These are phyloP conservation scores for Drosophila ochracea DNA, from an alignment of 2,888 invertebrate genomes.

Conservation along the genomic window DNA sequence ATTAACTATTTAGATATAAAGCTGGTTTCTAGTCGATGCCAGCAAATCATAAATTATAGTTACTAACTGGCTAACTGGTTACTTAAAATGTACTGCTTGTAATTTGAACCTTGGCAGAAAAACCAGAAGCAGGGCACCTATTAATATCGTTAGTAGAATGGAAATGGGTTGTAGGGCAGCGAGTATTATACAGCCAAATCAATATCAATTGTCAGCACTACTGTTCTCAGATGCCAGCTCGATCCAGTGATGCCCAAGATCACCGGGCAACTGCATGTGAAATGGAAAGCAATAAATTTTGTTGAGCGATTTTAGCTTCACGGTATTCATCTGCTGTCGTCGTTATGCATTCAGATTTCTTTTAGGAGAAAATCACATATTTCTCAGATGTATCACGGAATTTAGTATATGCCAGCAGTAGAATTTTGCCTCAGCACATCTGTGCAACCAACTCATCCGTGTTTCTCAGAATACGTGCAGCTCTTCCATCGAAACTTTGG, in stretches of 20 bases:
- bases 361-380: conserved; percentile 39
- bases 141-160: neutral
- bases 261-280: conserved; percentile 61
- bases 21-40: neutral
- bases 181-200: conserved; percentile 1
- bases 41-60: neutral
- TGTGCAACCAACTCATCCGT: conserved; percentile 3
- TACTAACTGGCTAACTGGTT: neutral
- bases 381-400: conserved; percentile 52
- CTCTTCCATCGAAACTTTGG: conserved; percentile 19
- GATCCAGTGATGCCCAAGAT: conserved; percentile 54
- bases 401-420: conserved; percentile 47
- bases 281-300: conserved; percentile 62
- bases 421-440: conserved; percentile 50
- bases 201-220: conserved; percentile 29
- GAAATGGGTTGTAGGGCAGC: neutral
- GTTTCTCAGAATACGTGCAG: conserved; percentile 39
- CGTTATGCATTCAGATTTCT: conserved; percentile 47
- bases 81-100: neutral
- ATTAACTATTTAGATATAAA: neutral
- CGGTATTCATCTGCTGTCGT: no score
- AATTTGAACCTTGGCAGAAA: neutral
- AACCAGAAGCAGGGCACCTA: neutral
- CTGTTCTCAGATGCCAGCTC: neutral
- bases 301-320: conserved; percentile 23